Evolutionary conservation across 2,797 vertebrate genomes (phyloP).

Genomic region (Thunnus albacares): DNA sequence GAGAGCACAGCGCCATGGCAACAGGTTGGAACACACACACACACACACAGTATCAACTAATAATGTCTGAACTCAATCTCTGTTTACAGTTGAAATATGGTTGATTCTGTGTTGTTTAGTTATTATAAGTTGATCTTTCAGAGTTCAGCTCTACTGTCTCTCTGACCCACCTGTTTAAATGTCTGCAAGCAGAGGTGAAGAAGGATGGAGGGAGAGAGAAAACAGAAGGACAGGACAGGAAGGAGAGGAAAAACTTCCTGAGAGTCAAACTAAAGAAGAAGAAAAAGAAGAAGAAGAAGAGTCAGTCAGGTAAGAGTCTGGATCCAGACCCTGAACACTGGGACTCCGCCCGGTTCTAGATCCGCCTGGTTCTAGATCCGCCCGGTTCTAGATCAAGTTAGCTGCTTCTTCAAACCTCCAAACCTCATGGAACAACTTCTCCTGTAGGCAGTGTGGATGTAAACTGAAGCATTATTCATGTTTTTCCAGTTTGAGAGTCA

Average conservation of each 20-base stretch:
- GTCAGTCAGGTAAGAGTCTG: slow-evolving; percentile 78
- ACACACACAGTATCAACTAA: neutral
- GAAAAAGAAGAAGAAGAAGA: slow-evolving; percentile 92
- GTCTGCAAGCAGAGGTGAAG: slow-evolving; percentile 76
- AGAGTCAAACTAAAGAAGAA: slow-evolving; percentile 94
- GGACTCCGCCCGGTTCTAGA: too few species aligned
- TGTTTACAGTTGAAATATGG: neutral
- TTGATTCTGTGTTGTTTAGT: neutral
- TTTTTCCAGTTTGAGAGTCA: too few species aligned
- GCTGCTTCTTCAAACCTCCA: too few species aligned
- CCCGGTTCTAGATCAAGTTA: too few species aligned
- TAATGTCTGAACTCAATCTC: neutral
- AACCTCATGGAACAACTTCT: too few species aligned
- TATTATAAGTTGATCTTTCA: neutral
- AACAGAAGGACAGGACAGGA: slow-evolving; percentile 85
- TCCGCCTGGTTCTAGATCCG: too few species aligned
- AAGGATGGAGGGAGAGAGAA: slow-evolving; percentile 74
- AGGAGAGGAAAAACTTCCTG: slow-evolving; percentile 90
- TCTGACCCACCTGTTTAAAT: neutral
- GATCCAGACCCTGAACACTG: too few species aligned
- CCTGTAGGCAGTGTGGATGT: too few species aligned
- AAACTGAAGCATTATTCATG: too few species aligned
- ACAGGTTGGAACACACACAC: slow-evolving; percentile 76
- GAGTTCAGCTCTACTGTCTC: neutral
- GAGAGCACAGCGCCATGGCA: slow-evolving; percentile 68